Evolutionary conservation across 2,888 invertebrate genomes (phyloP).

Genomic region (Myopa tessellatipennis): DNA sequence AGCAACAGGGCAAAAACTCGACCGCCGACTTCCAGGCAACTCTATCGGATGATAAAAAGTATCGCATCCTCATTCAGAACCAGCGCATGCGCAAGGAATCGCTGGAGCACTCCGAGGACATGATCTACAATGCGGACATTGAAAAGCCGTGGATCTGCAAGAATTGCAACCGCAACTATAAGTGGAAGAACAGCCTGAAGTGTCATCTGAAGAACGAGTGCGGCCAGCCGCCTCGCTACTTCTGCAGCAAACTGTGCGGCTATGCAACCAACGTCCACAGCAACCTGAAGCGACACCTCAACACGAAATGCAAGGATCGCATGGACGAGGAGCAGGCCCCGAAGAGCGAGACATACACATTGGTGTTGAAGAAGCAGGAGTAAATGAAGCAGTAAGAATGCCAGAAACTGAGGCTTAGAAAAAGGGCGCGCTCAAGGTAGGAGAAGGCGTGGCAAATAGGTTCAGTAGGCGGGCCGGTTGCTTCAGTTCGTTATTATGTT

Average conservation of each 20-base stretch:
- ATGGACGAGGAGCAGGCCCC: constrained; percentile 62
- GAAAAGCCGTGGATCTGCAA: constrained; percentile 72
- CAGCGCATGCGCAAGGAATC: constrained; percentile 67
- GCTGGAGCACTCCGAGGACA: constrained; percentile 67
- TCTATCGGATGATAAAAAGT: constrained; percentile 64
- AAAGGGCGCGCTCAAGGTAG: neutral
- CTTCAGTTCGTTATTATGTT: neutral
- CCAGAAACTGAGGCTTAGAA: neutral
- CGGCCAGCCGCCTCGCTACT: constrained; percentile 71
- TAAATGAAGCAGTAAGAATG: constrained; percentile 45
- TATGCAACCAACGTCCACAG: constrained; percentile 69
- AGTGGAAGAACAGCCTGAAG: constrained; percentile 79
- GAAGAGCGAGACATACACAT: constrained; percentile 50
- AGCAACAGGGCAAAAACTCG: neutral
- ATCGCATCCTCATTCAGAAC: constrained; percentile 66
- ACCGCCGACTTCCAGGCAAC: constrained; percentile 52
- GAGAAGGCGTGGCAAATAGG: neutral
- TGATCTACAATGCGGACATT: constrained; percentile 68
- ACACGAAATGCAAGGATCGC: constrained; percentile 67
- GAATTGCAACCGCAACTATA: constrained; percentile 79
- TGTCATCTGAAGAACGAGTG: constrained; percentile 78
- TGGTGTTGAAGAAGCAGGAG: constrained; percentile 61
- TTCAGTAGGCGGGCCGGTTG: neutral
- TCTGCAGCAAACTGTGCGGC: constrained; percentile 68
- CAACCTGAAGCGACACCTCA: constrained; percentile 68